phyloP scores from a whole-genome alignment of 2,797 vertebrate genomes.

The Mycteria americana region DNA sequence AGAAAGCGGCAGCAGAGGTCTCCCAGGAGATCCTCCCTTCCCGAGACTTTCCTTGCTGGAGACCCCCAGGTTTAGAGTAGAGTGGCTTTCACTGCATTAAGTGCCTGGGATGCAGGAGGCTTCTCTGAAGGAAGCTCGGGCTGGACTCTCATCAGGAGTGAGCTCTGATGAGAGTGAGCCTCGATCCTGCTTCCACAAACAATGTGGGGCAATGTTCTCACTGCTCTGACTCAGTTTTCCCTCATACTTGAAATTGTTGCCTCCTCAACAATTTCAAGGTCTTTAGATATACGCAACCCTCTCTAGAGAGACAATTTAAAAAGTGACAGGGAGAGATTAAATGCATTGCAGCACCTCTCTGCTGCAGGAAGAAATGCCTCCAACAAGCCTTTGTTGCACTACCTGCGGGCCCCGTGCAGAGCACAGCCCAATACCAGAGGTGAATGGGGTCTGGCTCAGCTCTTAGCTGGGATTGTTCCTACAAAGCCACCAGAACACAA shows the following conservation, averaged over 20 bases:
- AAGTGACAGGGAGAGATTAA: neutral
- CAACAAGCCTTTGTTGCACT: neutral
- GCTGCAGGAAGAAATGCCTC: neutral
- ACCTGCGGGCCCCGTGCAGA: neutral
- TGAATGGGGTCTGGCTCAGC: neutral
- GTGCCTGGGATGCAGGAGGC: neutral
- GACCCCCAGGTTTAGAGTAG: neutral
- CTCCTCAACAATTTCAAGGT: neutral
- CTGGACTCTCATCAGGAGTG: neutral
- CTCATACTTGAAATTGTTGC: neutral
- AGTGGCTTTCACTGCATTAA: neutral
- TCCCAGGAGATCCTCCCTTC: neutral
- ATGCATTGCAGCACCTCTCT: neutral
- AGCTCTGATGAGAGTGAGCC: neutral
- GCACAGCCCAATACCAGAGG: neutral
- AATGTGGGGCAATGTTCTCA: accelerated
- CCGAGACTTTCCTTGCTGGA: neutral
- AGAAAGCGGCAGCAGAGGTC: neutral
- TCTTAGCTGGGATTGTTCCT: neutral
- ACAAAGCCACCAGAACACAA: neutral
- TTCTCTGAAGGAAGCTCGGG: neutral
- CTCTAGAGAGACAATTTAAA: neutral
- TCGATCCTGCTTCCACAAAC: neutral
- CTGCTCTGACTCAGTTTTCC: neutral
- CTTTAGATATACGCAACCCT: neutral